Evolutionary conservation across 2,888 invertebrate genomes (phyloP).

Genomic region (Dynastes maya): DNA sequence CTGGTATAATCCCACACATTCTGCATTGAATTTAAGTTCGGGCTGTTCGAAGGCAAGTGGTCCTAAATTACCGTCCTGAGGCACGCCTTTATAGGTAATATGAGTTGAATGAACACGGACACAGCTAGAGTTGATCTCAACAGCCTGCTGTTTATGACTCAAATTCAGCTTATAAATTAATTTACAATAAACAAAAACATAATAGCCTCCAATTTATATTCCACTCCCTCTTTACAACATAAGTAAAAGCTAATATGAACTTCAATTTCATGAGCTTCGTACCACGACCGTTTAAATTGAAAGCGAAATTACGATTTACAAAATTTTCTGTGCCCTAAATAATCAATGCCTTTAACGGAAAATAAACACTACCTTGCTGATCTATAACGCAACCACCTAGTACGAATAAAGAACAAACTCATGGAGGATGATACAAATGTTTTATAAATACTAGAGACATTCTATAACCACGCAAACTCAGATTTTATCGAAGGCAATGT

Average conservation of each 20-base stretch:
- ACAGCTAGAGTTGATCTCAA: too few species aligned
- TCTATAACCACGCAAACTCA: background rate
- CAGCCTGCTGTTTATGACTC: too few species aligned
- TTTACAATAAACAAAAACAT: too few species aligned
- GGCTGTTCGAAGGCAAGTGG: too few species aligned
- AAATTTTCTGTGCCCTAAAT: background rate
- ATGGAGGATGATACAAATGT: background rate
- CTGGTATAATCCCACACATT: too few species aligned
- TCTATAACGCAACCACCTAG: background rate
- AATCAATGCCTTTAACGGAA: background rate
- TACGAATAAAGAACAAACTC: background rate
- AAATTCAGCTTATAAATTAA: too few species aligned
- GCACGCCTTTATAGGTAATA: too few species aligned
- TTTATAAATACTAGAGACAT: background rate
- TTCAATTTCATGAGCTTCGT: background rate
- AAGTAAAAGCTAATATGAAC: background rate
- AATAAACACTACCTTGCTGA: slow-evolving; percentile 5
- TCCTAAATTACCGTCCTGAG: too few species aligned
- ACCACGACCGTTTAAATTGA: background rate
- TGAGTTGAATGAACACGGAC: too few species aligned
- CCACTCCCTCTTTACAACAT: too few species aligned
- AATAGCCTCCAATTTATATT: too few species aligned
- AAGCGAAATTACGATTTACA: background rate
- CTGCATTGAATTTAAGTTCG: too few species aligned
- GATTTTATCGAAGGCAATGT: background rate